Base-by-base conservation (phyloP, 2,888 invertebrate genomes). In the Flexamia atlantica region DNA sequence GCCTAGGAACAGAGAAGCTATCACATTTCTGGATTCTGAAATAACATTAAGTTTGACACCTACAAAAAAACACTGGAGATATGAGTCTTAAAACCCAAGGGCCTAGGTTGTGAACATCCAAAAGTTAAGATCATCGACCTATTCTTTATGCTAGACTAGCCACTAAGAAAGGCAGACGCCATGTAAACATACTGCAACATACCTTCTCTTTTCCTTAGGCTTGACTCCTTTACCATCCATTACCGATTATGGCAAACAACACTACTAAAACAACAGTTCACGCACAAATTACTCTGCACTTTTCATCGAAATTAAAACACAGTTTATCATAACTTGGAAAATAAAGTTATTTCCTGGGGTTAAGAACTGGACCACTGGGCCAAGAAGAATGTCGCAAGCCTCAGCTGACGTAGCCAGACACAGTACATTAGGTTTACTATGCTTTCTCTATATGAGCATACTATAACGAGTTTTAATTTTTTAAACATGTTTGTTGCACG, bases 161-260 rank as follows among this genome's bases (percentile, higher is more conserved):
- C 50, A 79, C 32, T 50, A 23, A 9, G 9, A 28, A 36, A 64
- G 25, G 30, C 50, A 57, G 79, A 79, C 79, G 76, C 50, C 50
- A 79, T 53, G 79, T 79, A 79, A 79, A 79, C 79, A 79, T 30
- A 57, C 32, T 79, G 36, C 4, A 79, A 57, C 79, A 46, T 57
- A 79, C 79, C 79, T 79, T 32, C 79, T 50, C 28, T 79, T 79
- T 36, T 79, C 79, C 36, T 79, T 79, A n/a, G 79, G 79, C n/a
- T 79, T 79, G 32, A 46, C 57, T 10, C 20, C 14, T 57, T 79
- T 79, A 20, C 14, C 32, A 57, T 79, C 79, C 79, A 79, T 79
- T 53, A 10, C 28, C 64, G 30, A 64, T 17, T 64, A 14, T 64
- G 28, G 10, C 14, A 64, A 64, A 64, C 14, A 7, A 64, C 28